These are phyloP conservation scores for Artibeus jamaicensis DNA, from an alignment of 2,797 vertebrate species.

Conservation along the genomic window DNA sequence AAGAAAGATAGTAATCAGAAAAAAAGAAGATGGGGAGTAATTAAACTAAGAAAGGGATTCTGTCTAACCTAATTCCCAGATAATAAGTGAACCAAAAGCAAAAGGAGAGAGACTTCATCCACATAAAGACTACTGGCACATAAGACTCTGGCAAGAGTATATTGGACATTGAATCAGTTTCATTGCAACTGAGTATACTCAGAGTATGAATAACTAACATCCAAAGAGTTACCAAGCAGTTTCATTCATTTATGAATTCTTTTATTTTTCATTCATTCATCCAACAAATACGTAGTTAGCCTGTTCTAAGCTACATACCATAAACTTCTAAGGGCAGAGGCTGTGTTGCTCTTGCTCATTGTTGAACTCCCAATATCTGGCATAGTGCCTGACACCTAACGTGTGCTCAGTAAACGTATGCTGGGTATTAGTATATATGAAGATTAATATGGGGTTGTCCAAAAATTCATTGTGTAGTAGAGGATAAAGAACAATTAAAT, in stretches of 20 bases:
- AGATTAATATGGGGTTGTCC: background rate
- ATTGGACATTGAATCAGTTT: background rate
- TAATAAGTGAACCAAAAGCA: background rate
- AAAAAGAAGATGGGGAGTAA: background rate
- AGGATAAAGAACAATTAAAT: conserved; percentile 31
- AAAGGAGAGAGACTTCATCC: background rate
- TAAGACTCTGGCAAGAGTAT: background rate
- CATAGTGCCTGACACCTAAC: background rate
- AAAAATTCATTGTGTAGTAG: background rate
- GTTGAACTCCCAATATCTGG: background rate
- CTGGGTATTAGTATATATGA: background rate
- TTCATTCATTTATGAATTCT: background rate
- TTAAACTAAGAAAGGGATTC: conserved; percentile 12
- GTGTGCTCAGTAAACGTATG: background rate
- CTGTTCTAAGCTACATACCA: background rate
- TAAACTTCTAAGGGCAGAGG: background rate
- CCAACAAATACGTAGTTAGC: background rate
- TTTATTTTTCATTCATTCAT: conserved; percentile 8
- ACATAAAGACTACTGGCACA: background rate
- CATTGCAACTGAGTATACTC: background rate
- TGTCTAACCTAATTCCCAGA: conserved; percentile 30
- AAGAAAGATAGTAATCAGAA: background rate
- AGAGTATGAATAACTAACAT: background rate
- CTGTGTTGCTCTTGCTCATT: background rate
- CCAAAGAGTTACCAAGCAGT: background rate